These are phyloP conservation scores for Cremastobaeus sp. DNA, from an alignment of 2,888 invertebrate species.

Conservation along the genomic window DNA sequence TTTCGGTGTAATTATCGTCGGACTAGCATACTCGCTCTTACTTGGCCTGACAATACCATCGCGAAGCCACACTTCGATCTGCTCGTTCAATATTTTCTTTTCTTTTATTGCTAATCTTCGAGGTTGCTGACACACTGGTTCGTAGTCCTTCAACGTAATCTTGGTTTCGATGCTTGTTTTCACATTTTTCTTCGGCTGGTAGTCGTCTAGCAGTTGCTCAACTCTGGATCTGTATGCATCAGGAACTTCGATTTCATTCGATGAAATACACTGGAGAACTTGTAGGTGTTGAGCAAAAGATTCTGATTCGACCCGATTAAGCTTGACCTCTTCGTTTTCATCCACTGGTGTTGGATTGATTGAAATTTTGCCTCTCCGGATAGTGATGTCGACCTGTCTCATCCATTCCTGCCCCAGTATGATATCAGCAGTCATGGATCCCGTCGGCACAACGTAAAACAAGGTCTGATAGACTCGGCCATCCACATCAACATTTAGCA, in stretches of 20 bases:
- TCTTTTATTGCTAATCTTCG: too few relatives aligned
- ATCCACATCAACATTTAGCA: conserved; percentile 8
- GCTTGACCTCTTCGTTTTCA: too few relatives aligned
- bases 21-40: conserved; percentile 34
- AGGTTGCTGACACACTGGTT: too few relatives aligned
- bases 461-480: conserved; percentile 7
- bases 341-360: too few relatives aligned
- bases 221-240: background rate
- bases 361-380: conserved; percentile 20
- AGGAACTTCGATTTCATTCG: conserved; percentile 7
- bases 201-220: conserved; percentile 7
- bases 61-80: conserved; percentile 22
- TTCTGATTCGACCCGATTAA: too few relatives aligned
- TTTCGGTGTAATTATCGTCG: conserved; percentile 33
- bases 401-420: conserved; percentile 40
- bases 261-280: too few relatives aligned
- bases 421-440: conserved; percentile 26
- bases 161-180: conserved; percentile 58
- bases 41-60: conserved; percentile 26
- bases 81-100: conserved; percentile 21
- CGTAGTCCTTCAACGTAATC: too few relatives aligned
- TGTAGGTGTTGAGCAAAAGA: too few relatives aligned
- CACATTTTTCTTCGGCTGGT: background rate
- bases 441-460: conserved; percentile 26
- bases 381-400: conserved; percentile 33